A percentile compares a stretch with the other conserved stretches of the same genome.
Conservation (phyloP, 2,113 vertebrate species). For the Mungos mungo region DNA sequence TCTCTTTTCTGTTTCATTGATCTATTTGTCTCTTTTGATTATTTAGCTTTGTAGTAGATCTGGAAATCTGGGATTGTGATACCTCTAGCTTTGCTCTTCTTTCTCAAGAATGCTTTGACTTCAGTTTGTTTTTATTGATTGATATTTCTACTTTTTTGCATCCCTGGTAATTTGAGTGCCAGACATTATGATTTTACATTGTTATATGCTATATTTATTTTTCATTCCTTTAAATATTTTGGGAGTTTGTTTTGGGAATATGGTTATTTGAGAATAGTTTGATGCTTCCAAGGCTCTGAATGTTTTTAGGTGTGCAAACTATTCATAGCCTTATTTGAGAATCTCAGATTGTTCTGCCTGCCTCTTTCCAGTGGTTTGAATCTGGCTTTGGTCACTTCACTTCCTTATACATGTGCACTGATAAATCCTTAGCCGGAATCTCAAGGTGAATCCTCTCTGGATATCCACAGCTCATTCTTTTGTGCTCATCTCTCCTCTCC, state of each 20-base stretch:
- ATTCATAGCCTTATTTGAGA: neutral
- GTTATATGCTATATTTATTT: neutral
- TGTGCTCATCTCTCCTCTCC: neutral
- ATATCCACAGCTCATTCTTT: neutral
- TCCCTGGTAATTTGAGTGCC: conserved; percentile 5
- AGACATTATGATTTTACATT: conserved; percentile 45
- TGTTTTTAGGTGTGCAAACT: neutral
- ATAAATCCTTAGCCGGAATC: neutral
- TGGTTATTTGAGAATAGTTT: conserved; percentile 37
- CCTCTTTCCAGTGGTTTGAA: neutral
- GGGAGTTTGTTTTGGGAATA: neutral
- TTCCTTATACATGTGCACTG: neutral
- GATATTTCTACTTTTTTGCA: neutral
- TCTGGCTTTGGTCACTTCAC: neutral
- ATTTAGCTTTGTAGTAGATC: neutral
- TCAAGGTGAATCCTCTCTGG: neutral
- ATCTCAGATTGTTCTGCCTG: neutral
- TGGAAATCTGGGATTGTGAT: neutral
- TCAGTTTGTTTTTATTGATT: neutral
- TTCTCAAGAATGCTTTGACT: neutral
- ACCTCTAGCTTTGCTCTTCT: neutral
- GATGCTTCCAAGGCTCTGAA: neutral
- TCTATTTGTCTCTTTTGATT: neutral
- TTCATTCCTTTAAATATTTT: conserved; percentile 23
- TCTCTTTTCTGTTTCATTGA: neutral